Base-by-base conservation (phyloP, 1,140 invertebrate genomes). In the Bombus vancouverensis region DNA sequence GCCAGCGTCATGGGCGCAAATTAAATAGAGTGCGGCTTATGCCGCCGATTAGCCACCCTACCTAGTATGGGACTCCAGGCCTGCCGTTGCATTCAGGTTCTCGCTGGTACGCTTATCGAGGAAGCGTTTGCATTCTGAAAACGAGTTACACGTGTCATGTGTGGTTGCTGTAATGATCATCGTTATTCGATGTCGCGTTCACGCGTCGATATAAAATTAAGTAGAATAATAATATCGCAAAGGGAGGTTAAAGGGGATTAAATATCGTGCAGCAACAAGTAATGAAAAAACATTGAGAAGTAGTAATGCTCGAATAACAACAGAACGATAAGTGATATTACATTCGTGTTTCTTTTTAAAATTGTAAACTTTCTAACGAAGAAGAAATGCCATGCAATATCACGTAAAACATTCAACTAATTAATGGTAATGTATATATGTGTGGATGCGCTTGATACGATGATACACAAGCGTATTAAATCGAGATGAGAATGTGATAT, bases 21-120 rank as follows among this genome's bases (percentile, higher is more conserved):
- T 92, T 92, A 92, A 92, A 92, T 92, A 92, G 88, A 81, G 78
- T 65, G 83, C 87, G 76, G 81, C 53, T 77, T 88, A 83, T 83
- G 87, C 82, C 59, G 76, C 78, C 89, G 88, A 90, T 90, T 90
- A 90, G 70, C 79, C 53, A 68, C 65, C 44, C 75, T 75, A 28
- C 25, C n/a, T 42, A 44, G 28, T 4, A 83, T 12, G 32, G 5
- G 3, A 28, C 8, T 42, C n/a, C 12, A 44, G 9, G n/a, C 37
- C 10, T 22, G n/a, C 2, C 65, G n/a, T 66, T 34, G n/a, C n/a
- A 18, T 66, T 66, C 65, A 32, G 12, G 0, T 15, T 2, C 18
- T 44, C 39, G 39, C 34, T 78, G 8, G 2, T 3, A 70, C 39
- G 39, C 28, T 32, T 32, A 42, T 44, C n/a, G 37, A 3, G 8